Base-by-base conservation (phyloP, 2,797 vertebrate genomes). In the Sebastes elongatus region DNA sequence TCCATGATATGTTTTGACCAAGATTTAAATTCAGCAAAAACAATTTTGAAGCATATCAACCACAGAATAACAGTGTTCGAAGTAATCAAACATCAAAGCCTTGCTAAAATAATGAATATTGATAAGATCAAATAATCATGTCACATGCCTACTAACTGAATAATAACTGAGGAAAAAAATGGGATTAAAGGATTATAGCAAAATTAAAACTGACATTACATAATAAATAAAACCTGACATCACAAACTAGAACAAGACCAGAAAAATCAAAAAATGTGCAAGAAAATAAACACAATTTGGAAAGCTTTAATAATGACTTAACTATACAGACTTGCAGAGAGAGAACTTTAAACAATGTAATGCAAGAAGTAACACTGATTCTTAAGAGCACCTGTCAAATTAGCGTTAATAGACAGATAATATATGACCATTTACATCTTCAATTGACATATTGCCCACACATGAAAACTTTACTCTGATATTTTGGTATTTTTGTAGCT, bases 51-150 rank as follows among this genome's bases (percentile, higher is more conserved):
- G 65, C 55, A 80, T 56, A 74, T 76, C 23, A 65, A 76, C 28
- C 80, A 75, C 10, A 88, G 66, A 78, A 79, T 71, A 86, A 80
- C 38, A 53, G 7, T 68, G n/a, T 78, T 80, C 55, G 79, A 42
- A 71, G 49, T 56, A 81, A 83, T 87, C 82, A 86, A 72, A 86
- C 80, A 90, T 91, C 85, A 93, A 86, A 88, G 88, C 72, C 61
- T 77, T 68, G 46, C 27, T 11, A 59, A 82, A 82, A 83, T 74
- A 65, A 90, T 86, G 20, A 86, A 85, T 88, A 85, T 76, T 79
- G 49, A 92, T 87, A 20, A 76, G 63, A 80, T 76, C 53, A 80
- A 83, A 81, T 78, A 87, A 92, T 76, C 76, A 75, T 70, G 68
- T 85, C 7, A 76, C 55, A 82, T 82, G 80, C 59, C 35, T 72